Evolutionary conservation across 2,797 vertebrate species (phyloP).

Genomic region (Lepidocolaptes lacrymiger): DNA sequence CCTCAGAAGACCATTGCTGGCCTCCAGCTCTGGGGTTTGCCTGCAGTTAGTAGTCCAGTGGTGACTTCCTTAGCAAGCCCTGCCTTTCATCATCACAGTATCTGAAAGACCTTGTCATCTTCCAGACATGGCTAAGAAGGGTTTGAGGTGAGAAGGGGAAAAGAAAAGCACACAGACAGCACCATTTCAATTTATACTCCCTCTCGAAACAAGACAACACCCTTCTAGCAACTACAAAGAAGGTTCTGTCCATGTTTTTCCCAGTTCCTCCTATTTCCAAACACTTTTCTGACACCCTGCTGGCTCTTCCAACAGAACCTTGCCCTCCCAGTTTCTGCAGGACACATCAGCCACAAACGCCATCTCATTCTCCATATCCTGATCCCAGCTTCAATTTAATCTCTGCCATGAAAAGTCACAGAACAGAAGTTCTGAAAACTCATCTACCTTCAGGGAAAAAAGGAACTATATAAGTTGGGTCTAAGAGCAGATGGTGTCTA

Average conservation of each 20-base stretch:
- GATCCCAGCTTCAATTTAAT: neutral
- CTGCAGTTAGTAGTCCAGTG: neutral
- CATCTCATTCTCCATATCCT: neutral
- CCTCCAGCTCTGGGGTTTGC: neutral
- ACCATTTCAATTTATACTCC: neutral
- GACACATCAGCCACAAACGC: neutral
- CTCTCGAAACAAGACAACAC: neutral
- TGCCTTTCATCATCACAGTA: neutral
- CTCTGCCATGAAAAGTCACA: neutral
- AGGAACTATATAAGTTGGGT: slow-evolving; percentile 6
- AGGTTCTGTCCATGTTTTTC: neutral
- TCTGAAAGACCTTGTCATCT: neutral
- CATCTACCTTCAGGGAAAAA: neutral
- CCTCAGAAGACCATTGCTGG: neutral
- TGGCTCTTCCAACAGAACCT: neutral
- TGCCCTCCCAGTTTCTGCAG: neutral
- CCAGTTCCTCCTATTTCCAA: neutral
- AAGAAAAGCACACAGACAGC: neutral
- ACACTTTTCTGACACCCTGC: neutral
- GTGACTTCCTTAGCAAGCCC: neutral
- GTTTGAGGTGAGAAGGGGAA: neutral
- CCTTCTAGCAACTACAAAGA: neutral
- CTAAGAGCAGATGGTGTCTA: slow-evolving; percentile 66
- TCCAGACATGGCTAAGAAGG: neutral
- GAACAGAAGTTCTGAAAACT: neutral